These are phyloP conservation scores for Halotydeus destructor DNA, from an alignment of 1,140 invertebrate genomes.

Conservation along the genomic window DNA sequence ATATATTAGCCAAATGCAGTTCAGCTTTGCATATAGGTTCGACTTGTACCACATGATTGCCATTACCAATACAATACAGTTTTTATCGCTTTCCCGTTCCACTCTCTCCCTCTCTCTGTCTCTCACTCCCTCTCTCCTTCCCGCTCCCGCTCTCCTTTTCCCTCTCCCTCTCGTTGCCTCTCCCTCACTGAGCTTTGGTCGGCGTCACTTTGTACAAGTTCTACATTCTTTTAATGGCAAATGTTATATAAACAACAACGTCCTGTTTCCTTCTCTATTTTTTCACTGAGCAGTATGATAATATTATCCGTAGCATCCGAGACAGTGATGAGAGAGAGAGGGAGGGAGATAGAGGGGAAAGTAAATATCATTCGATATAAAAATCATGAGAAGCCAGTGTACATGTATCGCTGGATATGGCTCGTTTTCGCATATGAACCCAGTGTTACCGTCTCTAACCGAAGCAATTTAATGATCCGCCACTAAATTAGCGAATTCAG, in stretches of 20 bases:
- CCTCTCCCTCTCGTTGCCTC: not conserved
- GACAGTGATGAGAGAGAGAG: not conserved
- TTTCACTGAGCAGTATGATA: not conserved
- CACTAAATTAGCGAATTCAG: too few species aligned
- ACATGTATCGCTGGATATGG: too few species aligned
- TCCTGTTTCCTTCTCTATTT: not conserved
- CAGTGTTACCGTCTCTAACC: too few species aligned
- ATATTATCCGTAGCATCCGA: not conserved
- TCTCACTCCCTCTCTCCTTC: not conserved
- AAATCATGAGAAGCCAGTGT: too few species aligned
- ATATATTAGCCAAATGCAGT: too few species aligned
- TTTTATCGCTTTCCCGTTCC: not conserved
- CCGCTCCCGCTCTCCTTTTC: not conserved
- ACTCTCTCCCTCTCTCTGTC: slow-evolving; percentile 1
- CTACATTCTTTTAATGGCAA: not conserved
- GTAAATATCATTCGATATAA: not conserved
- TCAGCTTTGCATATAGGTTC: too few species aligned
- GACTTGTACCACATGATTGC: too few species aligned
- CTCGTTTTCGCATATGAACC: too few species aligned
- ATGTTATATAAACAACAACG: not conserved
- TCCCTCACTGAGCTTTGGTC: not conserved
- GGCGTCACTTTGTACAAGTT: too few species aligned
- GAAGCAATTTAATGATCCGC: too few species aligned
- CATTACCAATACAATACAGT: too few species aligned
- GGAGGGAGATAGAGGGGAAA: not conserved